These are phyloP conservation scores for Carlito syrichta DNA, from an alignment of 2,113 vertebrate species.

Conservation along the genomic window DNA sequence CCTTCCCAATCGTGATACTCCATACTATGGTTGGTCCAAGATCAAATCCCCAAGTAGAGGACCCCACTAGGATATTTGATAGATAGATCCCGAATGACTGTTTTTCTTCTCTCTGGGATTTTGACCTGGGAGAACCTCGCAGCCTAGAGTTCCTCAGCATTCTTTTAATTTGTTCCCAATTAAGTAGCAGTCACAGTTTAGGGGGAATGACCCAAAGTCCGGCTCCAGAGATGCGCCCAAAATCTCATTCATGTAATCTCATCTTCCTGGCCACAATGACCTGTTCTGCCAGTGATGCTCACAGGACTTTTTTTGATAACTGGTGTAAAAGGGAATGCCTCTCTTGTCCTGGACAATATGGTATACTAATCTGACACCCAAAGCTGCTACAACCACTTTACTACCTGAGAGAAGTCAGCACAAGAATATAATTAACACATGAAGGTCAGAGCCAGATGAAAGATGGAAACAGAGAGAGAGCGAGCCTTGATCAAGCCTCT, in stretches of 20 bases:
- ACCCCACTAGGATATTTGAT: background rate
- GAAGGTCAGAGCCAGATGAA: background rate
- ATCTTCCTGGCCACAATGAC: background rate
- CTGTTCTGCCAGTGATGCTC: background rate
- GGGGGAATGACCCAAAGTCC: background rate
- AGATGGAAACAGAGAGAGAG: background rate
- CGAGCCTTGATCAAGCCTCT: background rate
- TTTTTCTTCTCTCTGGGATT: background rate
- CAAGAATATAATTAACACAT: background rate
- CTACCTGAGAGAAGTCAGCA: background rate
- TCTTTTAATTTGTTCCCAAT: background rate
- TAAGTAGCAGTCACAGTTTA: background rate
- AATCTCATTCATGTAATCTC: background rate
- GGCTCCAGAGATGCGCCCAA: background rate
- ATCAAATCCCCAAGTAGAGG: background rate
- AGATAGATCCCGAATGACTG: background rate
- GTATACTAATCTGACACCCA: background rate
- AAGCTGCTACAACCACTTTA: background rate
- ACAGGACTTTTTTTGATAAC: background rate
- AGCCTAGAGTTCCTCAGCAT: background rate
- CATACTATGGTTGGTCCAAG: background rate
- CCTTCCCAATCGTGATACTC: background rate
- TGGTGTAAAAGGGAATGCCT: background rate
- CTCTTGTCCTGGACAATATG: background rate
- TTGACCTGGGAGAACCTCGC: background rate